Conservation (phyloP, 2,888 invertebrate species). For the Volucella inflata region DNA sequence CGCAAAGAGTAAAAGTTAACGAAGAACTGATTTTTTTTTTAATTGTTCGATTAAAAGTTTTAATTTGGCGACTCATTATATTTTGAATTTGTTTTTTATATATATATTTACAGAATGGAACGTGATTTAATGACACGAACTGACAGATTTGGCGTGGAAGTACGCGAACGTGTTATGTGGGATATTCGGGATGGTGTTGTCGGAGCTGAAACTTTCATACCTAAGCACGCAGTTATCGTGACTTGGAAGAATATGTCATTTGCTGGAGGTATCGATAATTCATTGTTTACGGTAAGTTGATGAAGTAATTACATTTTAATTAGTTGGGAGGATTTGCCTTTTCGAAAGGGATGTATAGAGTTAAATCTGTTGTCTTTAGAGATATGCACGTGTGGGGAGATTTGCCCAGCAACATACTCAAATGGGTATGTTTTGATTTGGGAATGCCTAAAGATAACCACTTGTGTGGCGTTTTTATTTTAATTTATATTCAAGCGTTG, state of each 20-base stretch:
- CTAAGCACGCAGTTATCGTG: slow-evolving; percentile 94
- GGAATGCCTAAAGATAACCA: too few relatives aligned
- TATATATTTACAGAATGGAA: slow-evolving; percentile 85
- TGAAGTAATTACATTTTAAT: too few relatives aligned
- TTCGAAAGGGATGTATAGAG: too few relatives aligned
- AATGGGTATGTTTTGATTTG: too few relatives aligned
- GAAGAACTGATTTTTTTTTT: background rate
- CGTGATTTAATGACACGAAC: slow-evolving; percentile 89
- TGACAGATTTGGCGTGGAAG: slow-evolving; percentile 93
- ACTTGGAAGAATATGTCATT: slow-evolving; percentile 99
- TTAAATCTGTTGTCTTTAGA: too few relatives aligned
- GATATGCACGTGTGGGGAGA: too few relatives aligned
- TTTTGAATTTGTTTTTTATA: slow-evolving; percentile 20
- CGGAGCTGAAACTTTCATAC: slow-evolving; percentile 94
- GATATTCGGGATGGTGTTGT: slow-evolving; percentile 95
- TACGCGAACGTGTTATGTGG: slow-evolving; percentile 93
- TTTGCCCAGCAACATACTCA: too few relatives aligned
- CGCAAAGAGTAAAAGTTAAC: background rate
- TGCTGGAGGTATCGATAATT: slow-evolving; percentile 93
- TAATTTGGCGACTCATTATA: slow-evolving; percentile 11
- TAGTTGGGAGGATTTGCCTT: too few relatives aligned
- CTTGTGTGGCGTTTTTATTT: too few relatives aligned
- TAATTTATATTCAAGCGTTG: too few relatives aligned
- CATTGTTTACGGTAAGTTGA: slow-evolving; percentile 87
- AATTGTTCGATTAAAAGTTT: slow-evolving; percentile 13